Percentiles rank a stretch among this genome's conserved stretches.
Evolutionary conservation across 2,113 vertebrate species (phyloP).

Genomic region (Danionella cerebrum): DNA sequence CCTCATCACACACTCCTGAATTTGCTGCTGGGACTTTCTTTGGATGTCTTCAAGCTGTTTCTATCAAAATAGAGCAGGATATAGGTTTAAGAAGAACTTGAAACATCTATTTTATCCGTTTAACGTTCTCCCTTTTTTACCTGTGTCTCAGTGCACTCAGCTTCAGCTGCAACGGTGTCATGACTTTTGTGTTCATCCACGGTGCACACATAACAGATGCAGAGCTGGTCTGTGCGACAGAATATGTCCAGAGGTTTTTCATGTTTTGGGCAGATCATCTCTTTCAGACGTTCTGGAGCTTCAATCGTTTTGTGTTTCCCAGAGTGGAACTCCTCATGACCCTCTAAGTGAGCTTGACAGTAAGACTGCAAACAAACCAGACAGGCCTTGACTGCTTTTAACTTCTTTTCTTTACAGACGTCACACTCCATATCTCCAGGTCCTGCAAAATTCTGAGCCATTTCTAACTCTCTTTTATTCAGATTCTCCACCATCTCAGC

Average conservation of each 20-base stretch:
- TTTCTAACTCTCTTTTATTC: neutral
- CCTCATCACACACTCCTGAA: neutral
- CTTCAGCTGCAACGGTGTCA: neutral
- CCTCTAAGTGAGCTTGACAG: neutral
- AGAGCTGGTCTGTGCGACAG: neutral
- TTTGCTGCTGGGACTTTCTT: neutral
- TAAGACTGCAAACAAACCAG: neutral
- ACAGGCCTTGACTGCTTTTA: neutral
- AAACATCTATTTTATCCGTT: too few relatives aligned
- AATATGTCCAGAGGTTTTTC: neutral
- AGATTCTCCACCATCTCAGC: neutral
- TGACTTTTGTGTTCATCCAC: neutral
- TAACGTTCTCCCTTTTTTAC: neutral
- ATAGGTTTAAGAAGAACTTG: too few relatives aligned
- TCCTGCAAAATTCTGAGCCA: neutral
- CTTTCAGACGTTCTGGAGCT: neutral
- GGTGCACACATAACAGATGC: neutral
- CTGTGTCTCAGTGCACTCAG: neutral
- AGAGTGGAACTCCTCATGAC: neutral
- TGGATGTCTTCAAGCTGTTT: neutral
- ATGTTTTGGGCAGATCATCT: neutral
- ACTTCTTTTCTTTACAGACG: neutral
- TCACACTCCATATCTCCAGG: slow-evolving; percentile 4
- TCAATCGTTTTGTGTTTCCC: neutral
- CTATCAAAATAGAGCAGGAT: too few relatives aligned